A percentile compares a stretch with the other conserved stretches of the same genome.
phyloP scores from a whole-genome alignment of 2,113 vertebrate genomes.

The Stomatorhinus ivindoensis region DNA sequence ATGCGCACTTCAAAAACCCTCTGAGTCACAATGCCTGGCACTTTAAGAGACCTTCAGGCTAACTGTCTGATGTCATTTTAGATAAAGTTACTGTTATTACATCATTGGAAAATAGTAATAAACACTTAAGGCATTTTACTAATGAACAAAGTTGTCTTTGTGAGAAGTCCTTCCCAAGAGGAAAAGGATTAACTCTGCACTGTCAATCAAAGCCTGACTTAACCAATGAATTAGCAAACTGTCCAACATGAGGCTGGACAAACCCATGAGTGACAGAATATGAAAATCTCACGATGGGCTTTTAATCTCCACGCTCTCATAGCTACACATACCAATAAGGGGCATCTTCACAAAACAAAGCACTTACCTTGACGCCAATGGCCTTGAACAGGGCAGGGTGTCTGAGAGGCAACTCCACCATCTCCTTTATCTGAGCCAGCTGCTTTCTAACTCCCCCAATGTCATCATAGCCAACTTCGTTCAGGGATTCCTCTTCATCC shows the following conservation, averaged over 20 bases:
- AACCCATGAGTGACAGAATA: background rate
- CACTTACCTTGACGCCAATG: slow-evolving; percentile 88
- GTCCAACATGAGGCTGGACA: background rate
- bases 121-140: background rate
- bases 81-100: background rate
- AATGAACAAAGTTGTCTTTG: background rate
- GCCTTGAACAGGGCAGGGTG: slow-evolving; percentile 96
- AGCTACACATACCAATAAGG: background rate
- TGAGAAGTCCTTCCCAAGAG: background rate
- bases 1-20: background rate
- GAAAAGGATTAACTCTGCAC: background rate
- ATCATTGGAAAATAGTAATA: background rate
- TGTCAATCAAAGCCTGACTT: background rate
- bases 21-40: background rate
- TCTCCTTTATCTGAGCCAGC: slow-evolving; percentile 95
- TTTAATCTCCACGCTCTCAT: background rate
- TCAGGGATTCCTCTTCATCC: slow-evolving; percentile 97
- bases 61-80: background rate
- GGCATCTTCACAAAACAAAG: background rate
- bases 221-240: background rate
- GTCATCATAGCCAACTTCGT: slow-evolving; percentile 96
- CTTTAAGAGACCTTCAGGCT: background rate
- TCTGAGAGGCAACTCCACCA: slow-evolving; percentile 93
- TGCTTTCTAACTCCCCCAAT: slow-evolving; percentile 97
- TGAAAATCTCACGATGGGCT: background rate